These are phyloP conservation scores for Cordylochernes scorpioides DNA, from an alignment of 2,888 invertebrate species.

Conservation along the genomic window DNA sequence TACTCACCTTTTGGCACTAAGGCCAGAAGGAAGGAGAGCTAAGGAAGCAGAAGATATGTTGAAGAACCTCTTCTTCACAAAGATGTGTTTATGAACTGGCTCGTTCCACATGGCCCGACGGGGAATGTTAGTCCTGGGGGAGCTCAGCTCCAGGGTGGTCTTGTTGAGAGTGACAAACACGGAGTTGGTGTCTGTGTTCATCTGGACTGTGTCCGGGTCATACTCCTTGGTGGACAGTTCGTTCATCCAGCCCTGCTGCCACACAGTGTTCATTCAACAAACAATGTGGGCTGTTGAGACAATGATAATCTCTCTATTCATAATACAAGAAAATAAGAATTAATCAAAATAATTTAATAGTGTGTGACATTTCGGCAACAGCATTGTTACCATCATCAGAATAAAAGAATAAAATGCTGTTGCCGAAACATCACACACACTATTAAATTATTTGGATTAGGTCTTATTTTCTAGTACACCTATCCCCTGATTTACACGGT, in stretches of 20 bases:
- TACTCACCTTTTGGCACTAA: constrained; percentile 13
- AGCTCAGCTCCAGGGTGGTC: constrained; percentile 42
- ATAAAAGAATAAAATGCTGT: no score
- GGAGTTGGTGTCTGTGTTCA: constrained; percentile 9
- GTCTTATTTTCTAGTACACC: no score
- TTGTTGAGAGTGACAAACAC: constrained; percentile 21
- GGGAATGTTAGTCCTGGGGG: constrained; percentile 47
- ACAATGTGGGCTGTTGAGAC: no score
- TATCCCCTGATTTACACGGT: no score
- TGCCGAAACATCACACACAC: no score
- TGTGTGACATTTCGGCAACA: no score
- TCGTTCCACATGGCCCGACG: constrained; percentile 71
- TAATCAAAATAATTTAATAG: no score
- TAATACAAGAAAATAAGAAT: no score
- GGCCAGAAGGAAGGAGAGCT: constrained; percentile 20
- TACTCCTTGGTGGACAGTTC: constrained; percentile 8
- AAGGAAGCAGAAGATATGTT: constrained; percentile 42
- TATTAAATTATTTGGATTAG: no score
- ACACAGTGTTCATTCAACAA: no score
- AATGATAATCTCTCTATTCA: no score
- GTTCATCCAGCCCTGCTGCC: constrained; percentile 14
- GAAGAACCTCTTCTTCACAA: constrained; percentile 50
- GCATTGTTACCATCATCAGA: no score
- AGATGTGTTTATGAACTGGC: constrained; percentile 34
- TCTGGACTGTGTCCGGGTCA: constrained; percentile 11